A percentile compares a stretch with the other conserved stretches of the same genome.
Conservation (phyloP, 2,113 vertebrate genomes). For the Podarcis raffonei region DNA sequence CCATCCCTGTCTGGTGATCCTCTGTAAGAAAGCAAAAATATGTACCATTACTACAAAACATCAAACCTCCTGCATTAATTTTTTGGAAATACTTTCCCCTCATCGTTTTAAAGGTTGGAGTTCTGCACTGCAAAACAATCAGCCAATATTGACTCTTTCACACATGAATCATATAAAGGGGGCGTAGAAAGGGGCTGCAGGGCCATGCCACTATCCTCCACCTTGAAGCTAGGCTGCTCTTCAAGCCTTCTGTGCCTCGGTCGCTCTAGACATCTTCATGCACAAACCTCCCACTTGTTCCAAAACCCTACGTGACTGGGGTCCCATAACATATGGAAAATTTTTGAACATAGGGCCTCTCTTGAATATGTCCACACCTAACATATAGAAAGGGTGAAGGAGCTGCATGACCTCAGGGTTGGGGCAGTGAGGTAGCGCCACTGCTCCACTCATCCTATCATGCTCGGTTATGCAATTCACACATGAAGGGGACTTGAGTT, state of each 20-base stretch:
- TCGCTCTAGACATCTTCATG: background rate
- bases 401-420: background rate
- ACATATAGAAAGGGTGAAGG: too few species aligned
- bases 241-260: background rate
- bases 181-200: background rate
- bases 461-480: background rate
- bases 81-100: rapidly evolving
- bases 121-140: rapidly evolving
- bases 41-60: rapidly evolving
- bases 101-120: rapidly evolving
- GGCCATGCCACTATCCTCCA: background rate
- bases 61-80: background rate
- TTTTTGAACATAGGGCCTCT: background rate
- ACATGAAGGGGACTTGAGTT: background rate
- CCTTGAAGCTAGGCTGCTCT: background rate
- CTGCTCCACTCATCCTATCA: background rate
- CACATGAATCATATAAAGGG: background rate
- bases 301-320: background rate
- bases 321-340: background rate
- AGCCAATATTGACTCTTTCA: background rate
- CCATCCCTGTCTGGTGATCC: slow-evolving; percentile 95
- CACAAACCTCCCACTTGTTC: background rate
- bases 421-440: background rate
- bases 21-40: slow-evolving; percentile 75
- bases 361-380: background rate